Conservation (phyloP, 2,888 invertebrate genomes). For the Himalopsyche japonica region DNA sequence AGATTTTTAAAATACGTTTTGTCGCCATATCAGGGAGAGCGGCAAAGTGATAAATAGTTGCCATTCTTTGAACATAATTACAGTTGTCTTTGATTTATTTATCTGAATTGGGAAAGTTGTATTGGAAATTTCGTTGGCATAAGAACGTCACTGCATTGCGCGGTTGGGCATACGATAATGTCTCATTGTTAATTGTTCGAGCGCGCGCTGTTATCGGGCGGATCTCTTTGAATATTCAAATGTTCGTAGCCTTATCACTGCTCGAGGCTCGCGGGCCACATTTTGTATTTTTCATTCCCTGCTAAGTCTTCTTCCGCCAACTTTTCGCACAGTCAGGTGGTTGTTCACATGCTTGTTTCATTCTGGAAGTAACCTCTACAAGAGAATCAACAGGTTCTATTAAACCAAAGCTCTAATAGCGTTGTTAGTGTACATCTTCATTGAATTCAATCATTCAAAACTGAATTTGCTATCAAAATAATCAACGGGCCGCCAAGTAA, state of each 20-base stretch:
- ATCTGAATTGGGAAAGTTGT: neutral
- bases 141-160: constrained; percentile 25
- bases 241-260: constrained; percentile 35
- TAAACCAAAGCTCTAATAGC: neutral
- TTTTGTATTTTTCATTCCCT: constrained; percentile 25
- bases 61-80: neutral
- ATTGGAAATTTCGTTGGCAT: neutral
- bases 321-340: constrained; percentile 6
- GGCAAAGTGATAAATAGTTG: neutral
- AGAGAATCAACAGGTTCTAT: neutral
- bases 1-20: too few species aligned
- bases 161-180: constrained; percentile 34
- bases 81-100: neutral
- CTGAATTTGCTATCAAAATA: too few species aligned
- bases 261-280: constrained; percentile 31
- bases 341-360: neutral
- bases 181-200: constrained; percentile 41
- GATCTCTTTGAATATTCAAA: constrained; percentile 41
- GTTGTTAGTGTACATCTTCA: too few species aligned
- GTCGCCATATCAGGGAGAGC: too few species aligned
- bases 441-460: too few species aligned
- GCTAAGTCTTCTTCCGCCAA: constrained; percentile 9
- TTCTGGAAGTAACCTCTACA: neutral
- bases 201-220: constrained; percentile 38
- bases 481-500: too few species aligned